These are phyloP conservation scores for Peromyscus eremicus DNA, from an alignment of 2,797 vertebrate species.

Conservation along the genomic window DNA sequence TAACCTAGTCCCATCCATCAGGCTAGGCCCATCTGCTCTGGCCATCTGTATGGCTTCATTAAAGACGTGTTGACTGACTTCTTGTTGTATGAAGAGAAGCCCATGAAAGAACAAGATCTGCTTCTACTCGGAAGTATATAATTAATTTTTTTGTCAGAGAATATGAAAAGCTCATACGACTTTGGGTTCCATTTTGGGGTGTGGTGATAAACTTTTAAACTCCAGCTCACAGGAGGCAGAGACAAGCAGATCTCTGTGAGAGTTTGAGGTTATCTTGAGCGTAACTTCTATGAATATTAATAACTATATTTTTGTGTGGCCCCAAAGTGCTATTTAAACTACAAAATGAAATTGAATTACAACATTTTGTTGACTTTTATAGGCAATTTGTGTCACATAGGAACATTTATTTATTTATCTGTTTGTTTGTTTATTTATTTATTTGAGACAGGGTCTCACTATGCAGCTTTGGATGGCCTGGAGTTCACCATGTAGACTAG, in stretches of 20 bases:
- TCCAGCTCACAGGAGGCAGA: not conserved
- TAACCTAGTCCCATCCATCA: not conserved
- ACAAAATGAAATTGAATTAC: constrained; percentile 31
- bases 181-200: not conserved
- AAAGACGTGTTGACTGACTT: constrained; percentile 16
- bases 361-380: constrained; percentile 37
- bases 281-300: not conserved
- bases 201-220: not conserved
- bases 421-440: too few relatives aligned
- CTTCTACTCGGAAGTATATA: not conserved
- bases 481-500: not conserved
- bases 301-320: not conserved
- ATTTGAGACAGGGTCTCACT: not conserved
- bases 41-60: not conserved
- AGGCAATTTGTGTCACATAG: constrained; percentile 25
- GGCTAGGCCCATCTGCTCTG: not conserved
- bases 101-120: not conserved
- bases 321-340: constrained; percentile 37
- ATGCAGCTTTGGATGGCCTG: not conserved
- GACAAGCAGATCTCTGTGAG: not conserved
- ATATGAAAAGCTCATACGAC: not conserved
- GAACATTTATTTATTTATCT: not conserved
- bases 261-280: not conserved
- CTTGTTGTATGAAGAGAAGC: not conserved
- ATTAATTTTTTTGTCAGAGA: not conserved